Evolutionary conservation across 2,888 invertebrate species (phyloP).

Genomic region (Nomada ferruginata): DNA sequence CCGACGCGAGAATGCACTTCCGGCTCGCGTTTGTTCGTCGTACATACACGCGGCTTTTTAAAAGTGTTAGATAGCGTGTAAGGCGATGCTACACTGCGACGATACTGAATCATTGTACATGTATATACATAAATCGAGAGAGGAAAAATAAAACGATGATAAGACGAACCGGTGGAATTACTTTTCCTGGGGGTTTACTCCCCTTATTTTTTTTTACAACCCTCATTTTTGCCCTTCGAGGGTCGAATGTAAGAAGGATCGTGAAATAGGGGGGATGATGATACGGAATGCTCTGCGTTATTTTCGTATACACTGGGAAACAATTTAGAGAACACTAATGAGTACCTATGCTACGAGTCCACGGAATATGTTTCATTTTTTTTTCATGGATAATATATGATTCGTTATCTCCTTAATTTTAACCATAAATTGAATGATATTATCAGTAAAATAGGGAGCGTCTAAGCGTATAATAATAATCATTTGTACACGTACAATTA

Average conservation of each 20-base stretch:
- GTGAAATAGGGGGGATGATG: constrained; percentile 16
- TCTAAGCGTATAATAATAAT: not conserved
- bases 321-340: constrained; percentile 10
- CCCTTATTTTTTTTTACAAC: not conserved
- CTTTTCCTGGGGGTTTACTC: constrained; percentile 25
- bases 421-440: not conserved
- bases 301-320: not conserved
- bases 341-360: not conserved
- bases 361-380: not conserved
- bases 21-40: constrained; percentile 36
- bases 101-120: constrained; percentile 69
- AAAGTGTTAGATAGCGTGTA: constrained; percentile 65
- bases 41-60: constrained; percentile 18
- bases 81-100: constrained; percentile 54
- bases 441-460: not conserved
- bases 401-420: no score
- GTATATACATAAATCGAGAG: constrained; percentile 67
- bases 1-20: constrained; percentile 3
- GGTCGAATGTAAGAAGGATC: constrained; percentile 25
- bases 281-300: not conserved
- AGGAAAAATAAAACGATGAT: constrained; percentile 65
- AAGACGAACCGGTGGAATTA: constrained; percentile 40
- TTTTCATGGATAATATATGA: not conserved
- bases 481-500: not conserved
- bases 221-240: not conserved